Percentiles rank a stretch among this genome's conserved stretches.
Conservation (phyloP, 1,140 invertebrate species). For the Metopolophium dirhodum region DNA sequence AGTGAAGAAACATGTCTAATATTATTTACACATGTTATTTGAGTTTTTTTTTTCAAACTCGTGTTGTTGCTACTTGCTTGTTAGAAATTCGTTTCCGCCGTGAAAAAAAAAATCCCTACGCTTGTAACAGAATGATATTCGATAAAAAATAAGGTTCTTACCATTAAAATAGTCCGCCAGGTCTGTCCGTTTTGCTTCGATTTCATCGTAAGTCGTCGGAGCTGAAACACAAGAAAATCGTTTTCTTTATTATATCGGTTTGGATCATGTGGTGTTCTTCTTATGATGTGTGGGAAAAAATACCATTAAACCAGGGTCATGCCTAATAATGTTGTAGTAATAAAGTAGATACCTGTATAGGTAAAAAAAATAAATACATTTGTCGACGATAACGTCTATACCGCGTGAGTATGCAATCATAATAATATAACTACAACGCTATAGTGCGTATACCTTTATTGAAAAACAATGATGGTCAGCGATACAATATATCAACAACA, state of each 20-base stretch:
- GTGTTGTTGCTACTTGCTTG: not conserved
- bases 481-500: not conserved
- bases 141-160: not conserved
- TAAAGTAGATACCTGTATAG: not conserved
- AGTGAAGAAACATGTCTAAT: not conserved
- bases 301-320: not conserved
- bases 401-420: not conserved
- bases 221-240: conserved; percentile 49
- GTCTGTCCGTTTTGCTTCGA: conserved; percentile 60
- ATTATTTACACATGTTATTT: no score
- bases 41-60: not conserved
- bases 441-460: not conserved
- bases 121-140: not conserved
- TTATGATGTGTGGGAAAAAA: not conserved
- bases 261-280: not conserved
- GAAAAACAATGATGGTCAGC: not conserved
- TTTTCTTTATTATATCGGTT: not conserved
- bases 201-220: conserved; percentile 60
- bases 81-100: not conserved
- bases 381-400: not conserved
- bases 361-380: not conserved
- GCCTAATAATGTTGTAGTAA: not conserved
- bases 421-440: not conserved
- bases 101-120: not conserved
- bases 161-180: not conserved